These are phyloP conservation scores for Teleopsis dalmanni DNA, from an alignment of 1,140 invertebrate species.

Conservation along the genomic window DNA sequence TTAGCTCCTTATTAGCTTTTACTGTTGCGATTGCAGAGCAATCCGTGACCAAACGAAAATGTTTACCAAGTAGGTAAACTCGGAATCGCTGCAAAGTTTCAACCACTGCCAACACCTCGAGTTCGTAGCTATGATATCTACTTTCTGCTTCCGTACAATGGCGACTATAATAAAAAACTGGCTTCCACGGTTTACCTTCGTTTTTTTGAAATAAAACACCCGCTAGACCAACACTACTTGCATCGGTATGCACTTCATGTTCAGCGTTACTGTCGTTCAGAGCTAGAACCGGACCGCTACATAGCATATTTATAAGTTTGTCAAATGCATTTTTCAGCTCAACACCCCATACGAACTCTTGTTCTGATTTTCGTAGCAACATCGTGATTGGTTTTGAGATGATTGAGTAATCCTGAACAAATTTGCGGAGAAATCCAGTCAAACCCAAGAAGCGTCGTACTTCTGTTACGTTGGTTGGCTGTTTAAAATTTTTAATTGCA, in stretches of 20 bases:
- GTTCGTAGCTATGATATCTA: slow-evolving; percentile 39
- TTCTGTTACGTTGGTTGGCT: slow-evolving; percentile 19
- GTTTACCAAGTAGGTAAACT: slow-evolving; percentile 26
- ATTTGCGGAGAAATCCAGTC: slow-evolving; percentile 16
- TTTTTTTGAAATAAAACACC: slow-evolving; percentile 30
- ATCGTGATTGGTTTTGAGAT: slow-evolving; percentile 22
- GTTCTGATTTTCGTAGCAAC: slow-evolving; percentile 16
- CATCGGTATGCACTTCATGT: slow-evolving; percentile 16
- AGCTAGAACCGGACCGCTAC: slow-evolving; percentile 14
- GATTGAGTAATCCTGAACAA: slow-evolving; percentile 25
- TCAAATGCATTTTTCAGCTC: slow-evolving; percentile 12
- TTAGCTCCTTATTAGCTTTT: background rate
- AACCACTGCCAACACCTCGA: slow-evolving; percentile 35
- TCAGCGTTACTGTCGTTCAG: slow-evolving; percentile 11
- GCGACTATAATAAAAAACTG: slow-evolving; percentile 7
- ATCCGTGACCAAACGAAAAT: slow-evolving; percentile 36
- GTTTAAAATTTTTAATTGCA: slow-evolving; percentile 24
- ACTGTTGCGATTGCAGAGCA: background rate
- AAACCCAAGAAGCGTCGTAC: slow-evolving; percentile 26
- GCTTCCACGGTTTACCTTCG: slow-evolving; percentile 16
- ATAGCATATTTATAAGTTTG: slow-evolving; percentile 10
- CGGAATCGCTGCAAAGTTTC: slow-evolving; percentile 1
- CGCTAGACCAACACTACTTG: slow-evolving; percentile 23
- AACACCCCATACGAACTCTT: slow-evolving; percentile 13
- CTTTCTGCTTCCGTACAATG: slow-evolving; percentile 3